Evolutionary conservation across 2,888 invertebrate species (phyloP).

Genomic region (Heterodera filipjevi): DNA sequence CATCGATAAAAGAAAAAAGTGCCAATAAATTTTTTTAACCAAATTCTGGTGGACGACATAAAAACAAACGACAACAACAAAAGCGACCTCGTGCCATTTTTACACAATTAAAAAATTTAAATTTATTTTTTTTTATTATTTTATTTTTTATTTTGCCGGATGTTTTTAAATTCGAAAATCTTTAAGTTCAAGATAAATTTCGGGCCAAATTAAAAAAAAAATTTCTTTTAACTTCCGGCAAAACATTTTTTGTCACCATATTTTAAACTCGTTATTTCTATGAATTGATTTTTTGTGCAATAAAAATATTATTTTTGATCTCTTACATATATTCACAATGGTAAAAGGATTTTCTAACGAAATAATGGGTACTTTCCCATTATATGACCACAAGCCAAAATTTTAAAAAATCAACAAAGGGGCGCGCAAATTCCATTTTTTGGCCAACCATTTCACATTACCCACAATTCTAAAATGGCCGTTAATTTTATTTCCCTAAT

Average conservation of each 20-base stretch:
- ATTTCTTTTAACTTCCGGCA: background rate
- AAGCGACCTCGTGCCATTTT: constrained; percentile 6
- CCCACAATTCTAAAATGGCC: no score
- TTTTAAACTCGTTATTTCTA: background rate
- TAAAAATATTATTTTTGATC: background rate
- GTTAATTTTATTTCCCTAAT: no score
- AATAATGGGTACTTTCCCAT: no score
- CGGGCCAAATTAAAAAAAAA: background rate
- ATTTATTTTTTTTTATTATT: background rate
- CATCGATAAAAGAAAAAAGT: background rate
- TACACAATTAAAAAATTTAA: background rate
- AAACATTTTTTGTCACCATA: background rate
- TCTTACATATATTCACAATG: no score
- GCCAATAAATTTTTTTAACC: background rate
- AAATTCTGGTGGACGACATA: background rate
- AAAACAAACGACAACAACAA: background rate
- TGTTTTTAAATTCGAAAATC: background rate
- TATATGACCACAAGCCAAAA: no score
- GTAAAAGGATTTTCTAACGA: no score
- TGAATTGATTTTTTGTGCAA: background rate
- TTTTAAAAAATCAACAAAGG: no score
- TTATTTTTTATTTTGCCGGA: background rate
- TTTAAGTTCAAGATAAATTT: no score
- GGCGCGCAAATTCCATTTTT: no score
- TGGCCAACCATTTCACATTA: no score